A percentile compares a stretch with the other conserved stretches of the same genome.
Evolutionary conservation across 2,888 invertebrate species (phyloP).

Genomic region (Dilophus febrilis): DNA sequence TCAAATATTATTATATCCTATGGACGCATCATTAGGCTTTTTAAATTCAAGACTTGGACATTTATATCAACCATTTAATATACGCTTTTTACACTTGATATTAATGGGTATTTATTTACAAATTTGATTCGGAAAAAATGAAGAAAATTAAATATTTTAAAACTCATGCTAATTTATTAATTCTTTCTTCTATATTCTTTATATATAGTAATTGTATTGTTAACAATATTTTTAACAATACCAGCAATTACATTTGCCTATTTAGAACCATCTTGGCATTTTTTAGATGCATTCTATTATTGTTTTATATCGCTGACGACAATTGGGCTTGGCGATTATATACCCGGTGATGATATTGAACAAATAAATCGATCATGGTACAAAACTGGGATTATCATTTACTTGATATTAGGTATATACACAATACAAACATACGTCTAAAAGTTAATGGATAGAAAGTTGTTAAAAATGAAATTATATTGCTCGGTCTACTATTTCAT

Average conservation of each 20-base stretch:
- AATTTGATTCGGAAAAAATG: no score
- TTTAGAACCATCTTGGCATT: constrained; percentile 69
- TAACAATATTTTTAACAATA: constrained; percentile 48
- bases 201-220: constrained; percentile 34
- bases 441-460: no score
- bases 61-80: constrained; percentile 54
- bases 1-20: constrained; percentile 60
- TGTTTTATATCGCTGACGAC: constrained; percentile 83
- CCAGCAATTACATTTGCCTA: constrained; percentile 59
- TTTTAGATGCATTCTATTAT: constrained; percentile 75
- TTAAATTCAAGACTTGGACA: constrained; percentile 54
- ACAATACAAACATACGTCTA: no score
- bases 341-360: constrained; percentile 55
- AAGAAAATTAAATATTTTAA: no score
- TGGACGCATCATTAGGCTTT: constrained; percentile 49
- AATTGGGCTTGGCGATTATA: constrained; percentile 77
- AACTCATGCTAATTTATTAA: not conserved
- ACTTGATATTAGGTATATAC: constrained; percentile 28
- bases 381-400: constrained; percentile 64
- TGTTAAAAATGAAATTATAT: no score
- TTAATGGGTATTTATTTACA: constrained; percentile 36
- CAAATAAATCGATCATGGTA: constrained; percentile 65
- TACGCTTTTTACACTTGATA: constrained; percentile 55
- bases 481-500: no score
- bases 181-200: not conserved